These are phyloP conservation scores for Crepidodera aurea DNA, from an alignment of 2,888 invertebrate genomes.

Conservation along the genomic window DNA sequence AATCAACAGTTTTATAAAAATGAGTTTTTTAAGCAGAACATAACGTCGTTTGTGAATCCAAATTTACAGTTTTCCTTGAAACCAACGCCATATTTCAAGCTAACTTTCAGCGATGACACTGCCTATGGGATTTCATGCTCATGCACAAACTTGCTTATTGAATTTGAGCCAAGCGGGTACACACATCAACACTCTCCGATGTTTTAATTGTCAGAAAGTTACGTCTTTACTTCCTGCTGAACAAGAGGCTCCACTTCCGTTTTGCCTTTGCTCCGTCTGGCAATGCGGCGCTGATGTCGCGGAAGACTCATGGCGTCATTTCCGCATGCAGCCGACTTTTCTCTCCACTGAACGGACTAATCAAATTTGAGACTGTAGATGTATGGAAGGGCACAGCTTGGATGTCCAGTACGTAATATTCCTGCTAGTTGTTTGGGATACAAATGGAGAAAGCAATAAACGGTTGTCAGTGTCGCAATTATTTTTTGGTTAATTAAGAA, in stretches of 20 bases:
- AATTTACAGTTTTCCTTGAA: no score
- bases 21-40: no score
- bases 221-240: slow-evolving; percentile 40
- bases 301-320: slow-evolving; percentile 1
- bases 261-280: slow-evolving; percentile 11
- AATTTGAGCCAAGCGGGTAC: slow-evolving; percentile 38
- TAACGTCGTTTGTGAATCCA: no score
- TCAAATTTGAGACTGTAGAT: slow-evolving; percentile 5
- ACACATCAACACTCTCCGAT: slow-evolving; percentile 41
- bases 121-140: slow-evolving; percentile 18
- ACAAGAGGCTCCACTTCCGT: slow-evolving; percentile 36
- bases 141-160: slow-evolving; percentile 38
- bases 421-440: no score
- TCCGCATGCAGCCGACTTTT: neutral
- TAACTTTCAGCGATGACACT: slow-evolving; percentile 2
- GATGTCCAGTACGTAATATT: no score
- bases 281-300: slow-evolving; percentile 5
- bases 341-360: slow-evolving; percentile 2
- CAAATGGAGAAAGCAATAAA: no score
- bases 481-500: no score
- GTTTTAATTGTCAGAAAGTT: slow-evolving; percentile 39
- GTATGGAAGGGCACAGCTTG: neutral
- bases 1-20: no score
- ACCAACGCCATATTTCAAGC: neutral
- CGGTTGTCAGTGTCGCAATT: no score